Evolutionary conservation across 2,797 vertebrate species (phyloP), one percentile per base, ranked within the genome.

Genomic region (Sparidentex hasta): DNA sequence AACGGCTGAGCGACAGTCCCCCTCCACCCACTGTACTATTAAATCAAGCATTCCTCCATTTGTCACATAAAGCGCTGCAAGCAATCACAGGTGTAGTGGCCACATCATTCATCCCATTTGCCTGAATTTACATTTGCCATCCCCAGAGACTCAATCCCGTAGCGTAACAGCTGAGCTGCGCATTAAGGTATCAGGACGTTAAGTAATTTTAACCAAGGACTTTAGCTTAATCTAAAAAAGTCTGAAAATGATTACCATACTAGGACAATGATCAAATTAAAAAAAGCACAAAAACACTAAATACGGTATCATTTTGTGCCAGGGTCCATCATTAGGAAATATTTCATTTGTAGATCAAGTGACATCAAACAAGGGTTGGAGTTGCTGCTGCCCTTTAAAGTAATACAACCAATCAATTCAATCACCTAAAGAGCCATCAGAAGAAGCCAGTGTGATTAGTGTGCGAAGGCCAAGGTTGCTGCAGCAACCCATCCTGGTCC

Each of bases 391-490:
- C 63, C 65, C 62, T 73, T 78, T 64, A 71, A 65, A 61, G 84
- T 68, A 71, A 64, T 73, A 56, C 47, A 62, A 51, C 76, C 47
- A 67, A 83, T 91, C 84, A 80, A 79, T 74, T 63, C 50, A 81
- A 81, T 74, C 69, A 78, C 57, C 65, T 46, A 50, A 61, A 80
- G 50, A 77, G 63, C 48, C 79, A 78, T 81, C 76, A 80, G 65
- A 66, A 76, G 63, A 87, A 83, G 67, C 66, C 54, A 61, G 52
- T 7, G 54, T 80, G 81, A 88, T 80, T 79, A 71, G 52, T 74
- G 69, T 68, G 50, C 5, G 70, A 73, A 91, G 87, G 86, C 83
- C 84, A 86, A 91, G 89, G 89, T 59, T 83, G 55, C 41, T 63
- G 72, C 75, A n/a, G 71, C 75, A 52, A 72, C 71, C 54, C 75